phyloP scores from a whole-genome alignment of 2,888 invertebrate genomes.

The Lepidonotus clava region DNA sequence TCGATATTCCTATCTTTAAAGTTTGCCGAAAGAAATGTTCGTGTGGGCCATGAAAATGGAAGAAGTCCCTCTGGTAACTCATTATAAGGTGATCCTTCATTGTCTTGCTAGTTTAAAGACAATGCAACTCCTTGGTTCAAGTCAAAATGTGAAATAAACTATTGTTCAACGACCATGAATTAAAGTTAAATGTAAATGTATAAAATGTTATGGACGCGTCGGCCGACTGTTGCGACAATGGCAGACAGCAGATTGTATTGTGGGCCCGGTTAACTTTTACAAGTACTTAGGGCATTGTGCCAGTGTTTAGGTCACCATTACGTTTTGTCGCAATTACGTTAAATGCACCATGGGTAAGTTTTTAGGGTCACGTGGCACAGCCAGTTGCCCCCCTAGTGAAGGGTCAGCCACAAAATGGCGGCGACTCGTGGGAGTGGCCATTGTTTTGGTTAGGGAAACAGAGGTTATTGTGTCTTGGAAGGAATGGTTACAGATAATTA shows the following conservation, averaged over 20 bases:
- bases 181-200: no score
- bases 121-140: no score
- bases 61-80: no score
- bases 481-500: no score
- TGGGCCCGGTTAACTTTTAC: not conserved
- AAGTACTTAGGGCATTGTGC: not conserved
- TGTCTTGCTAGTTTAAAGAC: no score
- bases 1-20: conserved; percentile 11
- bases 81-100: no score
- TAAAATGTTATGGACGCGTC: no score
- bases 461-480: not conserved
- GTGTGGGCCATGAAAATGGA: no score
- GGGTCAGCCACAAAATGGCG: no score
- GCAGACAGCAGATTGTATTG: not conserved
- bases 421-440: not conserved
- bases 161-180: no score
- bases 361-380: not conserved
- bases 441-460: not conserved
- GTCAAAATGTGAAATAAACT: no score
- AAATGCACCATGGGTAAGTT: conserved; percentile 15
- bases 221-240: not conserved
- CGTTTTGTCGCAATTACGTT: conserved; percentile 24
- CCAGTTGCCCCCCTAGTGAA: not conserved
- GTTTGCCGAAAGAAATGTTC: no score
- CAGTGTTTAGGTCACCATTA: not conserved